These are phyloP conservation scores for Podabrus alpinus DNA, from an alignment of 2,888 invertebrate species.

Conservation along the genomic window DNA sequence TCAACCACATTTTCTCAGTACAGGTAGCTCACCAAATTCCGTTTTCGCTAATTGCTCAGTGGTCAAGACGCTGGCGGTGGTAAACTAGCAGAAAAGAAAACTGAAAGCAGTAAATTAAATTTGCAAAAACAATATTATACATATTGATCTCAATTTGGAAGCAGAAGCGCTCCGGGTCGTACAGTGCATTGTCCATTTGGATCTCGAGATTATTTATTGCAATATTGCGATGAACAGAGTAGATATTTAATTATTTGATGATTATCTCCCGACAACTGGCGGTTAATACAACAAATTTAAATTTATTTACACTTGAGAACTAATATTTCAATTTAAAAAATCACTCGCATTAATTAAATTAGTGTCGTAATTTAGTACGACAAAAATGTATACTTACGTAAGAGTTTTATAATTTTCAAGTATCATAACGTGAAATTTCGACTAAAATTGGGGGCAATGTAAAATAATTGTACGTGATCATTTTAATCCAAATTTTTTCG, in stretches of 20 bases:
- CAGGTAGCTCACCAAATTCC: too few relatives aligned
- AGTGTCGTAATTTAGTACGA: neutral
- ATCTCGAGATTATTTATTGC: neutral
- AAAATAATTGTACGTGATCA: neutral
- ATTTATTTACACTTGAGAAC: constrained; percentile 15
- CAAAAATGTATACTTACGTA: neutral
- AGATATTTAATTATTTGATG: constrained; percentile 34
- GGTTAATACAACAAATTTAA: constrained; percentile 19
- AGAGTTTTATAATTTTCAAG: neutral
- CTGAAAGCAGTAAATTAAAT: neutral
- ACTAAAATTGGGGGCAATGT: neutral
- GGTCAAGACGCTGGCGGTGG: too few relatives aligned
- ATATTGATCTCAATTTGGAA: neutral
- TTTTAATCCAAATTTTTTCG: constrained; percentile 1
- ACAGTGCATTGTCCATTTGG: neutral
- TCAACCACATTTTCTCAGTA: too few relatives aligned
- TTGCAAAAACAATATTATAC: neutral
- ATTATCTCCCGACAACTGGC: constrained; percentile 29
- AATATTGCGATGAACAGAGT: constrained; percentile 14
- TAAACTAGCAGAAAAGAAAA: too few relatives aligned
- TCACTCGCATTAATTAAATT: neutral
- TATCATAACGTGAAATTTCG: neutral
- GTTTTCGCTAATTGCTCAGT: too few relatives aligned
- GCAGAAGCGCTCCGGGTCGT: neutral
- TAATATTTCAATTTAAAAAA: neutral